Evolutionary conservation across 2,888 invertebrate genomes (phyloP).

Genomic region (Ypsolopha scabrella): DNA sequence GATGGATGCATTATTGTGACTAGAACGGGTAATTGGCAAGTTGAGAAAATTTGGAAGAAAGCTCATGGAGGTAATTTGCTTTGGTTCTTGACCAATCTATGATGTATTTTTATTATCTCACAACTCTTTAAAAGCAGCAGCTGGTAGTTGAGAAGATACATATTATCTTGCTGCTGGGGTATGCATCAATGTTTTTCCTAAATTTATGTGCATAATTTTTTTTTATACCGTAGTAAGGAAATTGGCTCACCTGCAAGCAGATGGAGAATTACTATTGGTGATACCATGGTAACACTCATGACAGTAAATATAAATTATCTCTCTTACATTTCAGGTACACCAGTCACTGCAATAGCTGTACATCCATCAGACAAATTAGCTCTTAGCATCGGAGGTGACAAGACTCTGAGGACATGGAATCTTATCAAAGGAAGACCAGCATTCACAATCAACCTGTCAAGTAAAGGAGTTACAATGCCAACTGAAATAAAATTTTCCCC

Average conservation of each 20-base stretch:
- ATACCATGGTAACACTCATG: no score
- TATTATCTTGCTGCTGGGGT: no score
- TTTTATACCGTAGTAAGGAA: no score
- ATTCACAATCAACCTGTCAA: constrained; percentile 87
- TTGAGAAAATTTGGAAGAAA: constrained; percentile 84
- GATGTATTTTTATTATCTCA: not conserved
- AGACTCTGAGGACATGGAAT: constrained; percentile 92
- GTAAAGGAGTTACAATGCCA: constrained; percentile 67
- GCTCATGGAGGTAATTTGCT: constrained; percentile 78
- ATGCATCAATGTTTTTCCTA: no score
- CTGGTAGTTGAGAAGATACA: no score
- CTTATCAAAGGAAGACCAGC: constrained; percentile 91
- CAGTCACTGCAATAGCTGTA: constrained; percentile 80
- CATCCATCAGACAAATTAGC: constrained; percentile 93
- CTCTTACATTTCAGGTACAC: constrained; percentile 52
- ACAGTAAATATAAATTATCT: no score
- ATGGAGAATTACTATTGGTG: no score
- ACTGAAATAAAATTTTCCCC: constrained; percentile 79
- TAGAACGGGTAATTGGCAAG: constrained; percentile 86
- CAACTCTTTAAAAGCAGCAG: no score
- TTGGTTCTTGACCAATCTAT: not conserved
- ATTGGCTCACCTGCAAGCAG: no score
- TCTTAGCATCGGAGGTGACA: constrained; percentile 87
- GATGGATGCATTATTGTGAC: constrained; percentile 89
- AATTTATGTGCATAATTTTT: no score